Conservation (phyloP, 2,888 invertebrate species). For the Coleophora deauratella region DNA sequence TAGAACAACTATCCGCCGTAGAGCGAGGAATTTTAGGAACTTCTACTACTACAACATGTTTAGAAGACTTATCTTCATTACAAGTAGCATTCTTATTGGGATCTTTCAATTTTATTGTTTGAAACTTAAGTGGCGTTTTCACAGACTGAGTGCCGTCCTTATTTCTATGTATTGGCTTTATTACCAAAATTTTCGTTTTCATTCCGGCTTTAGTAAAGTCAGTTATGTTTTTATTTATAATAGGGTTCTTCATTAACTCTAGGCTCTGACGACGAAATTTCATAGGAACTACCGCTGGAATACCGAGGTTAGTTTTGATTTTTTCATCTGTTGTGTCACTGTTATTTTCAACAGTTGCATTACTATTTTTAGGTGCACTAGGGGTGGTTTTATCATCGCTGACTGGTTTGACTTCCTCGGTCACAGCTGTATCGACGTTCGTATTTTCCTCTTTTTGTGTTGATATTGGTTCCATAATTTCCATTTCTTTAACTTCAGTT, state of each 20-base stretch:
- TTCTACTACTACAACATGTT: constrained; percentile 58
- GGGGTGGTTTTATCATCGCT: constrained; percentile 9
- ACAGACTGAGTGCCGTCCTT: constrained; percentile 39
- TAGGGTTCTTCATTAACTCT: constrained; percentile 58
- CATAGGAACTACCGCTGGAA: constrained; percentile 43
- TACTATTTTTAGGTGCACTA: constrained; percentile 8
- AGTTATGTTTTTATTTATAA: constrained; percentile 56
- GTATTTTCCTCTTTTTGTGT: too few relatives aligned
- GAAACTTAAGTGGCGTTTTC: constrained; percentile 49
- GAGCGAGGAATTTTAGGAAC: constrained; percentile 44
- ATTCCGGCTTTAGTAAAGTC: constrained; percentile 60
- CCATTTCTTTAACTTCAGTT: background rate
- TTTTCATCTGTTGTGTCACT: constrained; percentile 15
- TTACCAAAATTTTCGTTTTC: constrained; percentile 65
- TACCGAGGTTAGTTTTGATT: constrained; percentile 26
- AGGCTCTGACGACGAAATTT: constrained; percentile 54
- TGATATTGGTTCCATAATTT: background rate
- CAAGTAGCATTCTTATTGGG: constrained; percentile 33
- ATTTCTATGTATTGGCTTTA: constrained; percentile 58
- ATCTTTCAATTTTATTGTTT: constrained; percentile 82
- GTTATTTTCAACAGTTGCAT: constrained; percentile 10
- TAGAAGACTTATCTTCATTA: constrained; percentile 39
- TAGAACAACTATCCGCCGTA: constrained; percentile 17
- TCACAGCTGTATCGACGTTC: constrained; percentile 1
- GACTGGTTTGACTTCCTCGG: constrained; percentile 12